Percentiles rank a stretch among this genome's conserved stretches.
Evolutionary conservation across 2,888 invertebrate genomes (phyloP).

Genomic region (Myathropa florea): DNA sequence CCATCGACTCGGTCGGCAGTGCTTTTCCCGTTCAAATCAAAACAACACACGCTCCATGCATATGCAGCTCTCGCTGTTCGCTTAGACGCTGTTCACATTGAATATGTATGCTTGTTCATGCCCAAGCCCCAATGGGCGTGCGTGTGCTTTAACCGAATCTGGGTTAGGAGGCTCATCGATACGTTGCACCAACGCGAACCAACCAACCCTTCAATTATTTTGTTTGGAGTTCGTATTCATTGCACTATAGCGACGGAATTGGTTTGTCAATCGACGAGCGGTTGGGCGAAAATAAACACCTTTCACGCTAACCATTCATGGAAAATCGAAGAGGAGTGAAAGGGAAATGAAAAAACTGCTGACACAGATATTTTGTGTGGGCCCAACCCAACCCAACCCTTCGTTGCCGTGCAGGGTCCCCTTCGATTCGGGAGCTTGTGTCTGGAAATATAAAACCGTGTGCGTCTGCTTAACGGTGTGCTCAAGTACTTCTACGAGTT

Average conservation of each 20-base stretch:
- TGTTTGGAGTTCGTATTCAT: neutral
- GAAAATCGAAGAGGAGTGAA: neutral
- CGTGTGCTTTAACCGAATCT: constrained; percentile 9
- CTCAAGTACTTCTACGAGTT: neutral
- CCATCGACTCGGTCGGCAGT: constrained; percentile 16
- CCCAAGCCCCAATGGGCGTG: neutral
- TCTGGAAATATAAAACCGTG: neutral
- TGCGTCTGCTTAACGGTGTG: neutral
- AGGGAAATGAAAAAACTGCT: neutral
- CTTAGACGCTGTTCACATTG: constrained; percentile 4
- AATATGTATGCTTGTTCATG: constrained; percentile 18
- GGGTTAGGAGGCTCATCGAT: constrained; percentile 29
- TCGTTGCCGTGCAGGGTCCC: neutral
- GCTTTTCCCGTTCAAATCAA: constrained; percentile 15
- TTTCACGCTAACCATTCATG: neutral
- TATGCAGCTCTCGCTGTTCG: neutral
- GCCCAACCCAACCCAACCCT: neutral
- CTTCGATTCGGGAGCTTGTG: neutral
- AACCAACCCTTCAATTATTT: constrained; percentile 10
- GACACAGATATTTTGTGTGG: constrained; percentile 9
- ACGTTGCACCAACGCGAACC: constrained; percentile 1
- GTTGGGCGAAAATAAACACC: constrained; percentile 18
- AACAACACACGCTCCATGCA: constrained; percentile 10
- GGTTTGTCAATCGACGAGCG: neutral
- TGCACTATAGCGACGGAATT: constrained; percentile 1